These are phyloP conservation scores for Vesta saturnalis DNA, from an alignment of 2,888 invertebrate genomes.

Conservation along the genomic window DNA sequence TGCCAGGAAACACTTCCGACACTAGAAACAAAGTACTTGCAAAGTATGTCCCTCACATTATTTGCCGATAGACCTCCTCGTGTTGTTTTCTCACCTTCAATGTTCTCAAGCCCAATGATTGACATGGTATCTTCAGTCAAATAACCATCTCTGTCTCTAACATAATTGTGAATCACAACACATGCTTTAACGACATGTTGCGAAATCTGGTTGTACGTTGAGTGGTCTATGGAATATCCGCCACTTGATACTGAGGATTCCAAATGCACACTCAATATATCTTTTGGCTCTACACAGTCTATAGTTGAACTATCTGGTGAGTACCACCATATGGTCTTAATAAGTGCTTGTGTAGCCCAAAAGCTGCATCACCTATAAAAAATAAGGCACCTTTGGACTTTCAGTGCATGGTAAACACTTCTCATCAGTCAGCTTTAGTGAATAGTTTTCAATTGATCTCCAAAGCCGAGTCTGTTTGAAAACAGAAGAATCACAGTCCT, in stretches of 20 bases:
- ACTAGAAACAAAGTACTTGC: too few species aligned
- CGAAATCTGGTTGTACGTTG: not conserved
- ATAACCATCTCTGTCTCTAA: not conserved
- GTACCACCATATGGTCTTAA: not conserved
- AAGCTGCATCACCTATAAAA: not conserved
- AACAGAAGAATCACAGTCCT: too few species aligned
- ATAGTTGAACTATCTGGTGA: not conserved
- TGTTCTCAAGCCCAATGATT: not conserved
- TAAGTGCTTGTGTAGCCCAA: not conserved
- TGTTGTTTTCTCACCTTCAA: not conserved
- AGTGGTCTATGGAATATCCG: not conserved
- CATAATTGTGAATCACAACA: not conserved
- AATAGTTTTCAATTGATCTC: not conserved
- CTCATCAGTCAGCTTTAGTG: not conserved
- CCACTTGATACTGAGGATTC: not conserved
- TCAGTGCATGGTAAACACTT: not conserved
- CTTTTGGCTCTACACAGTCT: not conserved
- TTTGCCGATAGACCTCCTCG: too few species aligned
- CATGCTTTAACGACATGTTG: not conserved
- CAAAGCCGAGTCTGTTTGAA: not conserved
- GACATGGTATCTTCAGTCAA: not conserved
- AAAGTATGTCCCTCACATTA: too few species aligned
- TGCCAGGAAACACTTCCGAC: too few species aligned
- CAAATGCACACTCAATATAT: not conserved
- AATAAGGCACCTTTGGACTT: not conserved